phyloP scores from a whole-genome alignment of 2,888 invertebrate species.

The Lasioglossum figueresi region DNA sequence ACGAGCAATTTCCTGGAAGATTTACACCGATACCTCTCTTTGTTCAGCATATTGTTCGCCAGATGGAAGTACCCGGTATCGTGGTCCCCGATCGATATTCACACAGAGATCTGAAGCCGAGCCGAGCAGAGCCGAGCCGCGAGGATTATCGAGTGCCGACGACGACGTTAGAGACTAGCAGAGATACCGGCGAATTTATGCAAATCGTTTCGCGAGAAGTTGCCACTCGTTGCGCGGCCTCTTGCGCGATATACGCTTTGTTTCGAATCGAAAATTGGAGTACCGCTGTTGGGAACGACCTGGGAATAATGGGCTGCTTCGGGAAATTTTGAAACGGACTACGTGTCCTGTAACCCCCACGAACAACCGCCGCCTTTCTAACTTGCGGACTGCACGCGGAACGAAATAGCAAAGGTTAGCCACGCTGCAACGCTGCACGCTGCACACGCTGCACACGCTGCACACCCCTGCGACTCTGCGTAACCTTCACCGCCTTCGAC shows the following conservation, averaged over 20 bases:
- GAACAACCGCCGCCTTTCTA: conserved; percentile 59
- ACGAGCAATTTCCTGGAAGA: conserved; percentile 23
- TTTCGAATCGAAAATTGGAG: conserved; percentile 12
- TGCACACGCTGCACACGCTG: conserved; percentile 19
- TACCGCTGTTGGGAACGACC: not conserved
- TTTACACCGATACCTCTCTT: conserved; percentile 17
- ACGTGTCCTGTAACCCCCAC: conserved; percentile 1
- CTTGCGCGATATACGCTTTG: not conserved
- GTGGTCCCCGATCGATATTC: conserved; percentile 10
- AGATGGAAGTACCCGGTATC: conserved; percentile 9
- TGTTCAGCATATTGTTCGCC: conserved; percentile 11
- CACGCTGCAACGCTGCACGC: conserved; percentile 53
- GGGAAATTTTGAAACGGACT: conserved; percentile 53
- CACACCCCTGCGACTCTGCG: conserved; percentile 46
- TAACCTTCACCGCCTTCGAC: conserved; percentile 66
- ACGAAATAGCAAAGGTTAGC: conserved; percentile 75
- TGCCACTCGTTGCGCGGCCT: not conserved
- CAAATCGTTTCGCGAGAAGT: conserved; percentile 32
- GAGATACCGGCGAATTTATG: conserved; percentile 24
- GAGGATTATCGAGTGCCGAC: not conserved
- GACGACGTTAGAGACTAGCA: not conserved
- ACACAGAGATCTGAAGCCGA: conserved; percentile 1
- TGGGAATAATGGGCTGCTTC: conserved; percentile 32
- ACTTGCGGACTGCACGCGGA: conserved; percentile 42
- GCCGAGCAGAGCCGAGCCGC: not conserved